Evolutionary conservation across 2,113 vertebrate species (phyloP), one percentile per base, ranked within the genome.

Genomic region (Anhinga anhinga): DNA sequence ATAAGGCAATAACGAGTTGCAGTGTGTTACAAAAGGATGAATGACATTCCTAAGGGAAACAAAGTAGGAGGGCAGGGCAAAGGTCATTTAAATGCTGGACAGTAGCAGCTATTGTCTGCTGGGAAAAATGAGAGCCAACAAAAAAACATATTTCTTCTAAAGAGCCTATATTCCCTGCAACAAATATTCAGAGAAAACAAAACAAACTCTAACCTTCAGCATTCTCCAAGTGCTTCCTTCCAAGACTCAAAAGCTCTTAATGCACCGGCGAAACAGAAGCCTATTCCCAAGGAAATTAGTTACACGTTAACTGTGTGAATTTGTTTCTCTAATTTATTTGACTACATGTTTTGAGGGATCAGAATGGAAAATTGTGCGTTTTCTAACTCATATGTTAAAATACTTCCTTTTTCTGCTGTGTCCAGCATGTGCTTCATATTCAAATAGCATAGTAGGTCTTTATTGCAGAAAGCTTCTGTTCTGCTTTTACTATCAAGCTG

Each of bases 11-110:
- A 86, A 70, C 97, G 93, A 92, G 73, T 94, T 91, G 59, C 88
- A 70, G 53, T 72, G 78, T 94, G 72, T 88, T 97, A 95, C 89
- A 97, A 96, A 97, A 95, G 97, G 87, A 96, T 97, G 95, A 98
- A 98, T 98, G 93, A 82, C 97, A 98, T 98, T 98, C 97, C 96
- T 93, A 55, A 90, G 87, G 94, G 97, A 98, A 98, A 98, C 93
- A 70, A 97, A 98, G 97, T 98, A 97, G 98, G 97, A 97, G 93
- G 96, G 67, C 65, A 97, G 94, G 96, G 95, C 95, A 97, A 85
- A 98, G 98, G 97, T 97, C 98, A 65, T 97, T 98, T 95, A 98
- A 98, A 98, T 67, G 69, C 90, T 96, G 97, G 96, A 97, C 96
- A 97, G 97, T 97, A 97, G 97, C 93, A 95, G 83, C 96, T 95